Percentiles rank a stretch among this genome's conserved stretches.
phyloP scores from a whole-genome alignment of 2,797 vertebrate genomes.

The Pseudochirops cupreus region DNA sequence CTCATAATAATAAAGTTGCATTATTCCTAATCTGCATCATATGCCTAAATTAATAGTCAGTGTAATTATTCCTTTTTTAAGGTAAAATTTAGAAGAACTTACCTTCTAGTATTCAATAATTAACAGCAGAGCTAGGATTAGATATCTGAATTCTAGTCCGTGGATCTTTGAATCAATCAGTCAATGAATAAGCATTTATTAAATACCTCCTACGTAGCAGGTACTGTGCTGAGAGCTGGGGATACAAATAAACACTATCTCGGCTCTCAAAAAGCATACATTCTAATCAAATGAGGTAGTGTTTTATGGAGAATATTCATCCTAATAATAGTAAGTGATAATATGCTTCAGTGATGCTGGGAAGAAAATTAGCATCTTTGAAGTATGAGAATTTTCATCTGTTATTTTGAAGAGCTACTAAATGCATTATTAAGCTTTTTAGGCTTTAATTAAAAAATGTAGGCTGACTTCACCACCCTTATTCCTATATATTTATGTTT shows the following conservation, averaged over 20 bases:
- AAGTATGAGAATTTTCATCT: conserved; percentile 40
- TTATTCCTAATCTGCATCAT: not conserved
- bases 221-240: not conserved
- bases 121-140: conserved; percentile 31
- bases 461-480: not conserved
- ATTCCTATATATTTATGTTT: conserved; percentile 51
- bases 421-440: conserved; percentile 26
- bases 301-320: conserved; percentile 20
- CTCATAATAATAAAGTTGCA: not conserved
- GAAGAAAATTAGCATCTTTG: conserved; percentile 41
- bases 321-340: conserved; percentile 20
- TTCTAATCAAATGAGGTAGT: conserved; percentile 12
- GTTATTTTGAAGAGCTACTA: conserved; percentile 39
- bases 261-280: not conserved
- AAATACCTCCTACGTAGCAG: not conserved
- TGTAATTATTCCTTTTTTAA: conserved; percentile 35
- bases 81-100: conserved; percentile 40
- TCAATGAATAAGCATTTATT: not conserved
- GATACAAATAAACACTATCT: not conserved
- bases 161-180: not conserved
- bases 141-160: not conserved
- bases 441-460: conserved; percentile 6
- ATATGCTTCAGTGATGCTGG: conserved; percentile 10
- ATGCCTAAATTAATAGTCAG: conserved; percentile 36
- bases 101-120: conserved; percentile 23